Evolutionary conservation across 2,888 invertebrate species (phyloP), one percentile per base, ranked within the genome.

Genomic region (Calameuta filiformis): DNA sequence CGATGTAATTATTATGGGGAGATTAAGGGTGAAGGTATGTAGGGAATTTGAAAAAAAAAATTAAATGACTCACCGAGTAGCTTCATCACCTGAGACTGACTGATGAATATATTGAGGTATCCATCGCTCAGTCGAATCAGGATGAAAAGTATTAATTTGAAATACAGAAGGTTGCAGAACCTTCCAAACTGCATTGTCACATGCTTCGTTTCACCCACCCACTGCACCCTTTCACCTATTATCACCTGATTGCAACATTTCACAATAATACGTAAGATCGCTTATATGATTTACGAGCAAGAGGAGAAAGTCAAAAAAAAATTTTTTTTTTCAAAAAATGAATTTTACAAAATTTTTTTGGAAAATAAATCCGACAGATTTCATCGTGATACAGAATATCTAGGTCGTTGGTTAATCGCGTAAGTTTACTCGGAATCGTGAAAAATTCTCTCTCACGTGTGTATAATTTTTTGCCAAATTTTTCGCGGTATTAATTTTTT

Each of bases 31-130:
- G 37, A 12, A 37, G 56, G 56, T 56, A 1, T 1, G 15, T 23
- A 23, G 23, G 56, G 56, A 23, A 56, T 23, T 56, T 23, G 9
- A 23, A 56, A 56, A 56, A 40, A 23, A 33, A 33, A 33, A 2
- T 23, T 9, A 23, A 23, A 23, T 23, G 0, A 92, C 95, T 95
- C 92, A 96, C 96, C 96, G 92, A 96, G 92, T 87, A 96, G 93
- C 93, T 95, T 96, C 94, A 95, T 95, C 90, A 96, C 95, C 93
- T 96, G 96, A 83, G 94, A 94, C 91, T 95, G 95, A 92, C 95
- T 95, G 93, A 96, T 96, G 92, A 96, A 96, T 89, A 96, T 94
- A 92, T 96, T 95, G 89, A 96, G 94, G 93, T 96, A 95, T 91
- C 94, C 94, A 91, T 94, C 93, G 92, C 94, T 94, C 92, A 88